Percentiles rank a stretch among this genome's conserved stretches.
Evolutionary conservation across 2,113 vertebrate species (phyloP).

Genomic region (Bombycilla garrulus): DNA sequence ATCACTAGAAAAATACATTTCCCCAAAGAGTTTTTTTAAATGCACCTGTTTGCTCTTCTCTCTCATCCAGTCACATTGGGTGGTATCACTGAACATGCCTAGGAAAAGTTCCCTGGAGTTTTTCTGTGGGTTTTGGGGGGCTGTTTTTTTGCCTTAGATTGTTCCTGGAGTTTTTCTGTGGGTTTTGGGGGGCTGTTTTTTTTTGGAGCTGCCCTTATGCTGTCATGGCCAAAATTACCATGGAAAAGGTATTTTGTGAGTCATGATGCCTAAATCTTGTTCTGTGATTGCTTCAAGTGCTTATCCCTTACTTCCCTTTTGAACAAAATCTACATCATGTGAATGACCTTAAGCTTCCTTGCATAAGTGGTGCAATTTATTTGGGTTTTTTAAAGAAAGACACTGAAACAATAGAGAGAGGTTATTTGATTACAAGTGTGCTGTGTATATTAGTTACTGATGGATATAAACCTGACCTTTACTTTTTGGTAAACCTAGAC

Average conservation of each 20-base stretch:
- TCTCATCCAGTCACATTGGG: neutral
- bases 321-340: neutral
- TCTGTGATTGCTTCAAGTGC: neutral
- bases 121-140: neutral
- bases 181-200: neutral
- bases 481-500: neutral
- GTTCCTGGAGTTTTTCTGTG: neutral
- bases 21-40: neutral
- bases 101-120: neutral
- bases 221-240: neutral
- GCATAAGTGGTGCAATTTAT: neutral
- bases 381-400: neutral
- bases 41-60: neutral
- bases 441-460: neutral
- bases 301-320: neutral
- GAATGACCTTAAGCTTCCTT: neutral
- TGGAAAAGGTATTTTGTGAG: neutral
- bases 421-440: neutral
- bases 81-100: neutral
- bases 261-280: neutral
- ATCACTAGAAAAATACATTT: neutral
- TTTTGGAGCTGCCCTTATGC: neutral
- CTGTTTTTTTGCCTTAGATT: neutral
- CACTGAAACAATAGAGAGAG: neutral
- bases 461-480: neutral